Evolutionary conservation across 1,140 invertebrate species (phyloP).

Genomic region (Tetragonula clypearis): DNA sequence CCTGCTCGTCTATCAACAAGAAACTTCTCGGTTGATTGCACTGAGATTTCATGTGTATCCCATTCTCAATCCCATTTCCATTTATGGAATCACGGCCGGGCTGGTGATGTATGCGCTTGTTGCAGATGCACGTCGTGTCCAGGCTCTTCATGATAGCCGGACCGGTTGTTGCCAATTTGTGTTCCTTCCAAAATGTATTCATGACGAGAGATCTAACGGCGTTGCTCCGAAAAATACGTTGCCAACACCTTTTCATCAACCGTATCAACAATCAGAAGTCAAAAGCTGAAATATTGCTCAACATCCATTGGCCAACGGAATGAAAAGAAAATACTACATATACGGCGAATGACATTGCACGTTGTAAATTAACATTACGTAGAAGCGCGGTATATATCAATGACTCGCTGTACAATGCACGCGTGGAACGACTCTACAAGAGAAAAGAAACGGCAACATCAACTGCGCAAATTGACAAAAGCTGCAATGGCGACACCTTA

Average conservation of each 20-base stretch:
- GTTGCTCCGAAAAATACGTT: neutral
- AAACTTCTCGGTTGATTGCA: slow-evolving; percentile 76
- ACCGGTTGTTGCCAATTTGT: neutral
- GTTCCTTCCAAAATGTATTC: slow-evolving; percentile 25
- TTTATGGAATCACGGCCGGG: slow-evolving; percentile 38
- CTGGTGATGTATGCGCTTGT: slow-evolving; percentile 57
- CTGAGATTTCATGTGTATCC: slow-evolving; percentile 25
- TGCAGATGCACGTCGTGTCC: slow-evolving; percentile 68
- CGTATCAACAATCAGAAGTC: neutral
- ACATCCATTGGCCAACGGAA: neutral
- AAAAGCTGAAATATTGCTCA: neutral
- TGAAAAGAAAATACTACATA: neutral
- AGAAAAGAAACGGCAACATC: neutral
- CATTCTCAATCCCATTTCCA: slow-evolving; percentile 31
- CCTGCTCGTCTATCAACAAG: slow-evolving; percentile 83
- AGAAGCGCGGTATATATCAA: neutral
- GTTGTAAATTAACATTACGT: neutral
- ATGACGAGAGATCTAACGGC: neutral
- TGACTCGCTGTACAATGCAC: neutral
- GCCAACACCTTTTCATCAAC: neutral
- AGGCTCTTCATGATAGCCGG: slow-evolving; percentile 71
- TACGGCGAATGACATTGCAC: neutral
- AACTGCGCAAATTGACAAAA: slow-evolving; percentile 40
- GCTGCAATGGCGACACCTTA: slow-evolving; percentile 27
- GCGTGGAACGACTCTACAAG: neutral